Percentiles rank a stretch among this genome's conserved stretches.
These are phyloP conservation scores for Ostrea edulis DNA, from an alignment of 1,140 invertebrate genomes.

Conservation along the genomic window DNA sequence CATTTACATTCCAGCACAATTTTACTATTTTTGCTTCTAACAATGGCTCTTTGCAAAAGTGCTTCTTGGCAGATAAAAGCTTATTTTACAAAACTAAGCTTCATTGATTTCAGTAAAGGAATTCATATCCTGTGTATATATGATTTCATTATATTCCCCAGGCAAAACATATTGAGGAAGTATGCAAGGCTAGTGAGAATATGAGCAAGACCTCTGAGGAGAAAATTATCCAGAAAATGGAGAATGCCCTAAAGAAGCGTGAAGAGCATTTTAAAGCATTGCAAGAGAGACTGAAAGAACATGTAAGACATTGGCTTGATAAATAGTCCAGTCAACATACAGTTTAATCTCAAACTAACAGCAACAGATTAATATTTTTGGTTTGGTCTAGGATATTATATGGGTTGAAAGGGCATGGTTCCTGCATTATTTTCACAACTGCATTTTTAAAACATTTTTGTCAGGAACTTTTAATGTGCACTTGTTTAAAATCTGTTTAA, in stretches of 20 bases:
- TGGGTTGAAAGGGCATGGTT: no score
- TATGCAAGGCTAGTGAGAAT: constrained; percentile 73
- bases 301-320: constrained; percentile 65
- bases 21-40: background rate
- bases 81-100: background rate
- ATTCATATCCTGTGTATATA: background rate
- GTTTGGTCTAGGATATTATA: no score
- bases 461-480: no score
- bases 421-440: no score
- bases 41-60: background rate
- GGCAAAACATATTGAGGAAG: constrained; percentile 75
- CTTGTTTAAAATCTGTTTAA: no score
- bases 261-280: constrained; percentile 73
- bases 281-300: constrained; percentile 72
- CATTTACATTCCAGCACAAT: no score
- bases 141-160: constrained; percentile 49
- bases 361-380: no score
- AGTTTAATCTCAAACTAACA: no score
- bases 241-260: constrained; percentile 74
- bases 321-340: background rate
- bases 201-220: constrained; percentile 71
- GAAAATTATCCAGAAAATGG: constrained; percentile 75
- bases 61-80: background rate
- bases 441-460: no score
- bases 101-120: background rate